phyloP scores from a whole-genome alignment of 35 echinoderm and acorn worm species.

The Acanthaster planci region DNA sequence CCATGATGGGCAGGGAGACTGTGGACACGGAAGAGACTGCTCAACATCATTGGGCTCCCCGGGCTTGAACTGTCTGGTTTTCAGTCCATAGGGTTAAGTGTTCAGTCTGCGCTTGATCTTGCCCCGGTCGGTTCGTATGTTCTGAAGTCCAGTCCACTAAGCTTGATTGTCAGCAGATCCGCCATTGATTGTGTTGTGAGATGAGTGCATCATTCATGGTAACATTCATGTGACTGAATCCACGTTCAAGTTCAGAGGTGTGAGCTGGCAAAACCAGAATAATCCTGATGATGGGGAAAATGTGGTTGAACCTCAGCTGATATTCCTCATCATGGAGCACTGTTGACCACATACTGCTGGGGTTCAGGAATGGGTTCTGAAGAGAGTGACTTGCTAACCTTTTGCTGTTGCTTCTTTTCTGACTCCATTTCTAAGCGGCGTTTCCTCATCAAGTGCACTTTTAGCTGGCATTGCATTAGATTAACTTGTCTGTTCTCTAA shows the following conservation, averaged over 20 bases:
- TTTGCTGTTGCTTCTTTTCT: background rate
- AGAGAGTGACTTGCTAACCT: background rate
- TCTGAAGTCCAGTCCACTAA: conserved; percentile 18
- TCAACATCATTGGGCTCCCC: too few species aligned
- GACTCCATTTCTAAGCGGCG: background rate
- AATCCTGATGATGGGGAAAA: background rate
- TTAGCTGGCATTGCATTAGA: background rate
- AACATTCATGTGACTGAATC: conserved; percentile 34
- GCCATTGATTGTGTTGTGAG: background rate
- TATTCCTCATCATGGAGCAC: background rate
- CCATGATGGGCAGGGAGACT: too few species aligned
- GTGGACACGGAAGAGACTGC: too few species aligned
- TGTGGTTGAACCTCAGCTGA: background rate
- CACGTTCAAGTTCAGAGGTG: background rate
- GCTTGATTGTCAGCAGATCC: conserved; percentile 10
- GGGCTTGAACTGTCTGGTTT: too few species aligned
- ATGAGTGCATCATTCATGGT: background rate
- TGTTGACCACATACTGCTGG: background rate
- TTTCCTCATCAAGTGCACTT: background rate
- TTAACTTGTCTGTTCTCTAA: background rate
- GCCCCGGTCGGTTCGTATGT: conserved; percentile 4
- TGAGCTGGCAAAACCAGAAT: conserved; percentile 21
- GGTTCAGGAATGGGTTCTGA: background rate
- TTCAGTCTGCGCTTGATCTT: background rate
- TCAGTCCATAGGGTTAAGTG: too few species aligned